Evolutionary conservation across 2,113 vertebrate species (phyloP), one percentile per base, ranked within the genome.

Genomic region (Hyperoodon ampullatus): DNA sequence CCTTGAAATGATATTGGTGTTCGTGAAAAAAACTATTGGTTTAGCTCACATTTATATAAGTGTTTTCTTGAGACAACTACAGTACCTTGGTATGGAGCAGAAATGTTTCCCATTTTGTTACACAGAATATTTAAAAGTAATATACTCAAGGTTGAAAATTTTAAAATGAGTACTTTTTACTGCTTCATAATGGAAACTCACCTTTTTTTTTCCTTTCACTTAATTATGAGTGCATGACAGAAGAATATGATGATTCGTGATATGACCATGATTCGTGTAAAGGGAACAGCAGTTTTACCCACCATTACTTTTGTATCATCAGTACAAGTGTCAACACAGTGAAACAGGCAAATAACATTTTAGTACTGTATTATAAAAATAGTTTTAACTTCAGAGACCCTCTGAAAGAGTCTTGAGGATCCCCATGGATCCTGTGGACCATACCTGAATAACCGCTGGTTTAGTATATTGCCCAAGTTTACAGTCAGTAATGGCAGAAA

Each of bases 291-390:
- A 81, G 13, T 71, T 90, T 90, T 95, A 63, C 19, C 5, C 9
- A 77, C 21, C 35, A 65, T 60, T 93, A 53, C 19, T 94, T 97
- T 92, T 63, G 9, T 77, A 30, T 95, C 60, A 21, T 88, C 75
- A 44, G 21, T 95, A 7, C 5, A 30, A 82, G 33, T 83, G 65
- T 95, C 42, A 95, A 33, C 75, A 65, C 28, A 65, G 28, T 96
- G 70, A 93, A 93, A 66, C 26, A 81, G 19, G 50, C 63, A 86
- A 78, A 72, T 82, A 86, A 33, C 21, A n/a, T 88, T 16, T 61
- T 94, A 80, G 50, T 83, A n/a, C 18, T 33, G 18, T 77, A 28
- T 88, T 93, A 63, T 68, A 88, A 90, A 93, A 83, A 55, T 84
- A 75, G 9, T 68, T 94, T 89, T 47, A 63, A 82, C 80, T 7